phyloP scores from a whole-genome alignment of 2,113 vertebrate species.

The Pionites leucogaster region DNA sequence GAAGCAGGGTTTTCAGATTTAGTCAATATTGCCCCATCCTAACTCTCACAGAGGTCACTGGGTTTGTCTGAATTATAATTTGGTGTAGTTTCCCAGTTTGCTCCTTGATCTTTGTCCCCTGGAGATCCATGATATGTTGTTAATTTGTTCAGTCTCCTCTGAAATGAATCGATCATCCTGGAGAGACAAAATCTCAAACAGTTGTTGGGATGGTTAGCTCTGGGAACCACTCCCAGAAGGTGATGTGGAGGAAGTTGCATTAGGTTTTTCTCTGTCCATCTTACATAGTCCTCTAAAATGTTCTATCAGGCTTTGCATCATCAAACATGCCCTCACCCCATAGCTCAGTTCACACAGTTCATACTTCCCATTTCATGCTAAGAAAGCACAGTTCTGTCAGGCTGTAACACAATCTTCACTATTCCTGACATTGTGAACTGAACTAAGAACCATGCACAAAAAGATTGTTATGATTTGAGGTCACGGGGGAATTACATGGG shows the following conservation, averaged over 20 bases:
- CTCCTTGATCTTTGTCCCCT: background rate
- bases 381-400: conserved; percentile 36
- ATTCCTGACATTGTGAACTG: conserved; percentile 34
- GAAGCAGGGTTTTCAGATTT: background rate
- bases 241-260: background rate
- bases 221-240: background rate
- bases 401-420: conserved; percentile 27
- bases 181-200: background rate
- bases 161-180: background rate
- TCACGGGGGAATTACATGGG: background rate
- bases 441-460: background rate
- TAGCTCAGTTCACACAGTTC: background rate
- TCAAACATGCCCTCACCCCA: background rate
- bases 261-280: background rate
- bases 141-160: background rate
- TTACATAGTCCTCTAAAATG: background rate
- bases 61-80: background rate
- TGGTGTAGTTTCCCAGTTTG: background rate
- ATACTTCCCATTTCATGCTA: background rate
- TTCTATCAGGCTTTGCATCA: background rate
- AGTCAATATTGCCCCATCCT: background rate
- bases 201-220: background rate
- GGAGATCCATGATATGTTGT: background rate
- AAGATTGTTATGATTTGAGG: conserved; percentile 43
- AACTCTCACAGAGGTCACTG: background rate